Percentiles rank a stretch among this genome's conserved stretches.
phyloP scores from a whole-genome alignment of 2,797 vertebrate species.

The Ceryle rudis region DNA sequence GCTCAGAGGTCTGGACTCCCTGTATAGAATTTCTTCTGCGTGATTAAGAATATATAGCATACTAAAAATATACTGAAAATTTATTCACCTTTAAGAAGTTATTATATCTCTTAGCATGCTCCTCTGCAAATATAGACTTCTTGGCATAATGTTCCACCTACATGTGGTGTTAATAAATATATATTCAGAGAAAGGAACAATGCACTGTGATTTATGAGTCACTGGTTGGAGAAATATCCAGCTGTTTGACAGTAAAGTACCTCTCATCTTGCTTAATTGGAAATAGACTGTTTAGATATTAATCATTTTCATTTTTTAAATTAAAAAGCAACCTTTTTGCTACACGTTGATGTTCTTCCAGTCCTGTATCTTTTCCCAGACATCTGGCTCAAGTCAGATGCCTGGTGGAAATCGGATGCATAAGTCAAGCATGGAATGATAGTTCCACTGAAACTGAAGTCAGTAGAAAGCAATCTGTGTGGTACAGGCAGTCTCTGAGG shows the following conservation, averaged over 20 bases:
- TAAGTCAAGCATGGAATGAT: not conserved
- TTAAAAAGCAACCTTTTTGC: not conserved
- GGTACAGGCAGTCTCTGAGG: not conserved
- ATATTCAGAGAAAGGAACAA: not conserved
- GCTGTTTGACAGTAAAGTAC: not conserved
- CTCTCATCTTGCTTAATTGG: not conserved
- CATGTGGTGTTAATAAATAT: not conserved
- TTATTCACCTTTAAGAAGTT: not conserved
- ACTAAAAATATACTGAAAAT: conserved; percentile 26
- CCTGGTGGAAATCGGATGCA: fast-evolving
- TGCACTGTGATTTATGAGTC: not conserved
- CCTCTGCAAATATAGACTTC: not conserved
- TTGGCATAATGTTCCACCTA: conserved; percentile 4
- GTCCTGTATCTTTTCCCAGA: not conserved
- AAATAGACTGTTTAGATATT: not conserved
- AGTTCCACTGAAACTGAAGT: not conserved
- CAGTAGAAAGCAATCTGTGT: not conserved
- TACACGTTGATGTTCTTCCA: not conserved
- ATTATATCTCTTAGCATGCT: not conserved
- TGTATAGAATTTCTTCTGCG: not conserved
- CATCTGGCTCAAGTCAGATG: not conserved
- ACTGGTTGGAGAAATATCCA: not conserved
- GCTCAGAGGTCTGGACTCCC: not conserved
- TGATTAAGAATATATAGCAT: not conserved
- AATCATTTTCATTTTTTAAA: not conserved